A percentile compares a stretch with the other conserved stretches of the same genome.
Conservation (phyloP, 2,797 vertebrate genomes). For the Trematomus bernacchii region DNA sequence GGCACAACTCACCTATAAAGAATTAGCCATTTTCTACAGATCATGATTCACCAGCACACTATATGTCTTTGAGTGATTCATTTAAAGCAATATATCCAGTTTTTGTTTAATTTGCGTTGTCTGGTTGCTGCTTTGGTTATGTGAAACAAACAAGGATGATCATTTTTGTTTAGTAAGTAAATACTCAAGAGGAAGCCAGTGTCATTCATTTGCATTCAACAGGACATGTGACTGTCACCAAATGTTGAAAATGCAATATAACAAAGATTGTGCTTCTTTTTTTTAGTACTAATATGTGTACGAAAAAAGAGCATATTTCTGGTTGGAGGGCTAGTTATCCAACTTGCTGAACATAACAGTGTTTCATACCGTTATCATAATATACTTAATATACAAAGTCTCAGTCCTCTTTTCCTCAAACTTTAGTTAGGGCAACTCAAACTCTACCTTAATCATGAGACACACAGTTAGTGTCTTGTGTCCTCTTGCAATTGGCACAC, state of each 20-base stretch:
- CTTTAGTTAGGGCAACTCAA: constrained; percentile 17
- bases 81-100: not conserved
- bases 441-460: constrained; percentile 15
- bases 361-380: constrained; percentile 32
- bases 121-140: not conserved
- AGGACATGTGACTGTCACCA: not conserved
- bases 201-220: not conserved
- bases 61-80: not conserved
- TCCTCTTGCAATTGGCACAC: not conserved
- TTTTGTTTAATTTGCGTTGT: not conserved
- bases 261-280: not conserved
- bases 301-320: not conserved
- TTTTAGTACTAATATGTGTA: not conserved
- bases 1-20: constrained; percentile 1
- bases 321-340: not conserved
- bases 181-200: not conserved
- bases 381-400: constrained; percentile 24
- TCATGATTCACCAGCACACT: not conserved
- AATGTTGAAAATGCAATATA: not conserved
- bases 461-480: constrained; percentile 9
- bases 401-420: constrained; percentile 24
- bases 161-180: not conserved
- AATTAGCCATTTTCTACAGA: not conserved
- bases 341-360: constrained; percentile 1
- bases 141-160: not conserved